Percentiles rank a stretch among this genome's conserved stretches.
phyloP scores from a whole-genome alignment of 2,797 vertebrate species.

The Chaetophractus vellerosus region DNA sequence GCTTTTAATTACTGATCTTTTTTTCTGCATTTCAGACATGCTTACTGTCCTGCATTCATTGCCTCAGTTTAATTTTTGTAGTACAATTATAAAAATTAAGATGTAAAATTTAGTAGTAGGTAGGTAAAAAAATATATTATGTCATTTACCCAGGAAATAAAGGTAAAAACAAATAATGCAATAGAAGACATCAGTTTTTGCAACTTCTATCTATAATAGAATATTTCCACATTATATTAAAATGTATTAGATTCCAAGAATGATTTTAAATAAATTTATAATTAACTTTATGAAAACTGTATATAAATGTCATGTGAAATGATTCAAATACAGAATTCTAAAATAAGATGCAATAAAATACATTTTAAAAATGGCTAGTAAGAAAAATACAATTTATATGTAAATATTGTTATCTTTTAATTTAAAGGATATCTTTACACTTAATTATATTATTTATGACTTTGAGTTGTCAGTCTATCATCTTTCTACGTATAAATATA shows the following conservation, averaged over 20 bases:
- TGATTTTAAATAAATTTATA: constrained; percentile 25
- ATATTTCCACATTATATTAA: background rate
- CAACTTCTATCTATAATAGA: background rate
- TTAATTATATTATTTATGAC: background rate
- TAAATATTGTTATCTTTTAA: background rate
- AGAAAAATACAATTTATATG: background rate
- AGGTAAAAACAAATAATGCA: background rate
- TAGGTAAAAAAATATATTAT: background rate
- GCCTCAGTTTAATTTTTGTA: background rate
- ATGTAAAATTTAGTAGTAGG: background rate
- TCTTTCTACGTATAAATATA: background rate
- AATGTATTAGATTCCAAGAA: background rate
- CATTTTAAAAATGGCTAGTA: constrained; percentile 3
- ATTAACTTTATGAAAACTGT: background rate
- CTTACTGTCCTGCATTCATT: background rate
- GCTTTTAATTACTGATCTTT: background rate
- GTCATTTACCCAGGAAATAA: background rate
- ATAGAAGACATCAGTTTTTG: background rate
- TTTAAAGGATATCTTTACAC: background rate
- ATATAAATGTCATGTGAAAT: background rate
- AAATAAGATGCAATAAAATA: background rate
- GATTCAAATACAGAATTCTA: background rate
- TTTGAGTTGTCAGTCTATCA: background rate
- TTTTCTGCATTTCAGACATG: background rate
- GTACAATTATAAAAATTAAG: constrained; percentile 1